Evolutionary conservation across 2,888 invertebrate genomes (phyloP).

Genomic region (Patella ulyssiponensis): DNA sequence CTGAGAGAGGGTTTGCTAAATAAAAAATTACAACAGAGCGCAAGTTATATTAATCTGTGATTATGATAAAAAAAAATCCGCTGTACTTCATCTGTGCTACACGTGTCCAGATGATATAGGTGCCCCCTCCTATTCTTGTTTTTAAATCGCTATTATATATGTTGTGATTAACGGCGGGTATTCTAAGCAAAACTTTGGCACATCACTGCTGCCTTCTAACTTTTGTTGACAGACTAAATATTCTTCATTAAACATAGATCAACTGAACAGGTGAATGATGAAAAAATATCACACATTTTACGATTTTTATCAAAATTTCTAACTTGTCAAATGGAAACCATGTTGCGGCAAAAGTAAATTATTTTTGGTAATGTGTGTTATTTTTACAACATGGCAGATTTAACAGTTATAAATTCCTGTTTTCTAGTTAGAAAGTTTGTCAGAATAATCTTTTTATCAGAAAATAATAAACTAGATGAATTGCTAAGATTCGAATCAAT

Average conservation of each 20-base stretch:
- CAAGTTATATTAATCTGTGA: too few species aligned
- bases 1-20: too few species aligned
- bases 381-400: neutral
- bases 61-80: neutral
- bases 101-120: too few species aligned
- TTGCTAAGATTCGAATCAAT: too few species aligned
- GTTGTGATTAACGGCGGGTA: conserved; percentile 1
- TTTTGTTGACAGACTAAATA: conserved; percentile 9
- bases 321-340: conserved; percentile 9
- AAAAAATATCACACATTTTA: conserved; percentile 1
- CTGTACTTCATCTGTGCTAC: neutral
- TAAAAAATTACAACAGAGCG: too few species aligned
- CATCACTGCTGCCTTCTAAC: neutral
- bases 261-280: neutral
- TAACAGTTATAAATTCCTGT: neutral
- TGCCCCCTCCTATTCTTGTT: neutral
- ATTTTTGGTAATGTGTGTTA: neutral
- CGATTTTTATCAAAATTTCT: conserved; percentile 5
- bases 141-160: conserved; percentile 5
- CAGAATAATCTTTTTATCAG: too few species aligned
- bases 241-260: conserved; percentile 4
- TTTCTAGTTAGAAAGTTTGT: too few species aligned
- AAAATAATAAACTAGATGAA: too few species aligned
- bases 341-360: neutral
- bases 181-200: neutral